phyloP scores from a whole-genome alignment of 2,113 vertebrate genomes.

The Mesembrinibis cayennensis region DNA sequence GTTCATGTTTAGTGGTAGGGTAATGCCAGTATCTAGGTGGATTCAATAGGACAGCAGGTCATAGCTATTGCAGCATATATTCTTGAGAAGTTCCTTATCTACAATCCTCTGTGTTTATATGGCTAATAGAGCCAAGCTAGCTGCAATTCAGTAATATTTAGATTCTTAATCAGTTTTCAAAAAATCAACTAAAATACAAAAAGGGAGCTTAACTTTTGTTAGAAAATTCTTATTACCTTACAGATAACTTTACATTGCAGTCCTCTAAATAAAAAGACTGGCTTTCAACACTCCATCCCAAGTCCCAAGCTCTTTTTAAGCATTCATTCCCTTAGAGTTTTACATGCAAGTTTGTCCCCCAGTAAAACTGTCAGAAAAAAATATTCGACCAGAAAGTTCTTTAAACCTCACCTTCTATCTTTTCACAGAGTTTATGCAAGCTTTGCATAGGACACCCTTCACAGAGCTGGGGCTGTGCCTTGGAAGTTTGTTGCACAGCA shows the following conservation, averaged over 20 bases:
- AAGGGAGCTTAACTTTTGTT: not conserved
- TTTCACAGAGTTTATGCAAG: slow-evolving; percentile 92
- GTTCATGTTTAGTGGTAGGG: not conserved
- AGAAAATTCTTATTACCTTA: not conserved
- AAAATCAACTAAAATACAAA: not conserved
- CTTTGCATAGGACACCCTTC: slow-evolving; percentile 91
- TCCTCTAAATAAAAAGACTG: not conserved
- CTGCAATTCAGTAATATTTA: not conserved
- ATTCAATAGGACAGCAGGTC: not conserved
- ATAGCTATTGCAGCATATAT: not conserved
- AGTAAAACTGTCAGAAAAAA: not conserved
- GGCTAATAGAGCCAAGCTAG: not conserved
- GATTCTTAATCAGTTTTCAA: not conserved
- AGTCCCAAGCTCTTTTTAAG: not conserved
- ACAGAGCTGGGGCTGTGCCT: slow-evolving; percentile 84
- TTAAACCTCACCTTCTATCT: slow-evolving; percentile 86
- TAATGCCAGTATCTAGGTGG: not conserved
- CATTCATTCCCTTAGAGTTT: not conserved
- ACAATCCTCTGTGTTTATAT: not conserved
- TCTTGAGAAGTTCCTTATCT: not conserved
- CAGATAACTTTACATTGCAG: not conserved
- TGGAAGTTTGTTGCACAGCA: slow-evolving; percentile 85
- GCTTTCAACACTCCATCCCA: not conserved
- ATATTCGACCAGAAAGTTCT: not conserved
- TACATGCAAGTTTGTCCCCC: not conserved